Conservation (phyloP, 2,888 invertebrate genomes). For the Heteromurus nitidus region DNA sequence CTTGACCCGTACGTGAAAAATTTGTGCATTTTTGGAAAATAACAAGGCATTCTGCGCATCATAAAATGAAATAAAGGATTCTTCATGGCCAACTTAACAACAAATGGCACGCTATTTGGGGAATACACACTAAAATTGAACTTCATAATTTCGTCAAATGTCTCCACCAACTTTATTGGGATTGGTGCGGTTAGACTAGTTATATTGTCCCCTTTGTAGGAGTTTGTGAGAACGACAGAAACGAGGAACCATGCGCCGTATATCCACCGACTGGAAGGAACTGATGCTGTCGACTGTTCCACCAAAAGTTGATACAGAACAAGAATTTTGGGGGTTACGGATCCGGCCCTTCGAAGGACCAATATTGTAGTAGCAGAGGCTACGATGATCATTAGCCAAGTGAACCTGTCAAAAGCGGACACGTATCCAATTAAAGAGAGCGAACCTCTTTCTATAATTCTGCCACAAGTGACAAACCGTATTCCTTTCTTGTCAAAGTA, state of each 20-base stretch:
- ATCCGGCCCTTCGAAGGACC: not conserved
- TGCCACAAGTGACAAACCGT: too few species aligned
- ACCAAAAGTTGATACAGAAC: not conserved
- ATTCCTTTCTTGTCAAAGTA: too few species aligned
- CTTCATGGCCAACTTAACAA: not conserved
- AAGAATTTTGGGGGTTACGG: too few species aligned
- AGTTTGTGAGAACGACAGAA: not conserved
- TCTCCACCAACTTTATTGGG: not conserved
- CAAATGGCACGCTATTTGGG: not conserved
- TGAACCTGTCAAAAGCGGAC: not conserved
- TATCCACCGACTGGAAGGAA: not conserved
- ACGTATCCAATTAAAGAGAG: not conserved
- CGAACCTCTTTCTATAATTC: too few species aligned
- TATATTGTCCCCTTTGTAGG: conserved; percentile 11
- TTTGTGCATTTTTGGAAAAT: not conserved
- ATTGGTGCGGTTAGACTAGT: not conserved
- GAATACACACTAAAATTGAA: not conserved
- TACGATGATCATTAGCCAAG: not conserved
- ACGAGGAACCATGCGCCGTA: not conserved
- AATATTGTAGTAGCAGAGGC: not conserved
- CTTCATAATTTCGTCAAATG: not conserved
- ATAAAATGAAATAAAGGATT: not conserved
- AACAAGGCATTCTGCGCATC: not conserved
- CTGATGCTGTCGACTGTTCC: not conserved
- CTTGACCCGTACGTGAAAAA: not conserved